Evolutionary conservation across 2,113 vertebrate genomes (phyloP), one percentile per base, ranked within the genome.

Genomic region (Gallinago jamesoni): DNA sequence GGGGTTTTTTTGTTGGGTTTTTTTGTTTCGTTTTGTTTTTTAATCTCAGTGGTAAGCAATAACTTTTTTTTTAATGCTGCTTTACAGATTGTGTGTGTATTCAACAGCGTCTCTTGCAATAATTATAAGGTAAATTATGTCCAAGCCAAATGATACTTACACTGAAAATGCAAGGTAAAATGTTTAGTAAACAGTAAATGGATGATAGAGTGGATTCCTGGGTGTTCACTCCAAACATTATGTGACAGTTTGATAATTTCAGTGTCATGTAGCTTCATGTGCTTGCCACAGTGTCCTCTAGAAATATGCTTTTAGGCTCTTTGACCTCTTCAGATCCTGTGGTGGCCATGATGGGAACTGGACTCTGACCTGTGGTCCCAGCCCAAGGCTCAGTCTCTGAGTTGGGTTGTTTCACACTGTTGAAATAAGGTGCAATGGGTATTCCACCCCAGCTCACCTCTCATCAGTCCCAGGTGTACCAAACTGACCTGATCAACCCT

Each of bases 251-350:
- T 3, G 2, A 27, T 68, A 39, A 67, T 50, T 78, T 63, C 23
- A 28, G 41, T 7, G 55, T 10, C 0, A 0, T 43, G 8, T 19
- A 56, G 4, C 23, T 81, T 70, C 18, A 4, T 10, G 23, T 28
- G 12, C 18, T 21, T 37, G 15, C 15, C 86, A 7, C 3, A 33
- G 10, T 64, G 15, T 9, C 84, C 60, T 60, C 74, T n/a, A 82
- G 47, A 84, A 87, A 62, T 4, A 24, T 1, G 9, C 1, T 87
- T 81, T 59, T 15, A 39, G 28, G 9, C 2, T 43, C 6, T 86
- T 68, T 48, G 19, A 16, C 24, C 39, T 59, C 39, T 82, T 78
- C 53, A 68, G 48, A 62, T 5, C 5, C 68, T 55, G 7, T 66
- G 15, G 9, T 35, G 52, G 4, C 22, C 8, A 0, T 31, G 35